Evolutionary conservation across 1,140 invertebrate genomes (phyloP), one percentile per base, ranked within the genome.

Genomic region (Mya arenaria): DNA sequence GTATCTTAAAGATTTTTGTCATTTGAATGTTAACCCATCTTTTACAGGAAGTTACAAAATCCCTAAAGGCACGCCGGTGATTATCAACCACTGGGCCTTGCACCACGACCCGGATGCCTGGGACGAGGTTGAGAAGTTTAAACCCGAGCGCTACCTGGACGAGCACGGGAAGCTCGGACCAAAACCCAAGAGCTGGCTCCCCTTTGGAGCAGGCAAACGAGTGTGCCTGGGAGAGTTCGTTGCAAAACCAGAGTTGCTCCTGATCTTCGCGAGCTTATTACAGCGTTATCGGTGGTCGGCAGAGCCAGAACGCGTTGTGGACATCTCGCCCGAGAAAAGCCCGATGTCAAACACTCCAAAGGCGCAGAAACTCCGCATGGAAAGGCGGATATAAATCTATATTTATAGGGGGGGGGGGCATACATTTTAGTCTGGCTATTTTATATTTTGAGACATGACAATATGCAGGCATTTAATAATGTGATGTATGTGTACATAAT

Each of bases 51-150:
- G 72, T 48, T 96, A 95, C 84, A 85, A 85, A 65, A 94, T 97
- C 58, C 94, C 95, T 0, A 93, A 94, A 95, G 95, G 97, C 80
- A 96, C 96, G 23, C 96, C 97, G 94, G 94, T 98, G 0, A 94
- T 97, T 8, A 95, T 95, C n/a, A 98, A 97, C 89, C 96, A 96
- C 84, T 95, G 96, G 78, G 95, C 94, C 68, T 94, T 96, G 56
- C 93, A 97, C 28, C 96, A 96, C 94, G 95, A 96, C 86, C 94
- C 95, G 2, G 92, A 94, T 1, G 94, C 95, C 62, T 97, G 96
- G 89, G 94, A 93, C 0, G 94, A 97, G 41, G 96, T 97, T 0
- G 94, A 96, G 74, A 90, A 92, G 28, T 97, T 97, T 91, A 94
- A 93, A 30, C 96, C 96, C 0, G 93, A 94, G 5, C 92, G 97